Conservation (phyloP, 2,113 vertebrate species). For the Sphaerodactylus townsendi region DNA sequence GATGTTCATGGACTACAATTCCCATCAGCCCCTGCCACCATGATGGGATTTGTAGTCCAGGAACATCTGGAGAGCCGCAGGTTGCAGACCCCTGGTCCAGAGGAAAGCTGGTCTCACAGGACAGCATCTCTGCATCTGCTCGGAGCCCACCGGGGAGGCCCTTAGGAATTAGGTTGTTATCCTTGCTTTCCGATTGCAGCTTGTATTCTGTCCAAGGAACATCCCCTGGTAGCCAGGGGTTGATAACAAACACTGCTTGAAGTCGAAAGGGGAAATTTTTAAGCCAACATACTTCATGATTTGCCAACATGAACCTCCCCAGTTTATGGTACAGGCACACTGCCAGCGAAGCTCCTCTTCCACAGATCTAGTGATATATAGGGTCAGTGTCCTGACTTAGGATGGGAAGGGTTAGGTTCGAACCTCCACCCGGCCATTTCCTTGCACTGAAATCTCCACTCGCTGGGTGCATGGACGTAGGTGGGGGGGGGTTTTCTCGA, state of each 20-base stretch:
- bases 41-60: too few species aligned
- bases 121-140: slow-evolving; percentile 29
- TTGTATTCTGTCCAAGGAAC: neutral
- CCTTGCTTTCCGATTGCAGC: neutral
- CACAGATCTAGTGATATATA: neutral
- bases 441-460: too few species aligned
- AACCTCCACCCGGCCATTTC: too few species aligned
- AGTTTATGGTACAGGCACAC: fast-evolving
- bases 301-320: neutral
- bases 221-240: neutral
- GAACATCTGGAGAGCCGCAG: too few species aligned
- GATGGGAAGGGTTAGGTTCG: too few species aligned
- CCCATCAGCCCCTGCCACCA: too few species aligned
- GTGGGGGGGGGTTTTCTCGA: too few species aligned
- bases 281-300: neutral
- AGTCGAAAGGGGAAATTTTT: neutral
- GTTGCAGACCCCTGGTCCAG: too few species aligned
- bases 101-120: slow-evolving; percentile 30
- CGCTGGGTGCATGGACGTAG: too few species aligned
- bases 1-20: too few species aligned
- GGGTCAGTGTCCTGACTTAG: too few species aligned
- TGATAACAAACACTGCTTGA: fast-evolving
- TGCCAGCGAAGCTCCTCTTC: neutral
- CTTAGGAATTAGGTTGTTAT: neutral
- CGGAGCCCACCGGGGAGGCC: neutral